phyloP scores from a whole-genome alignment of 2,113 vertebrate species.

The Alethe diademata region DNA sequence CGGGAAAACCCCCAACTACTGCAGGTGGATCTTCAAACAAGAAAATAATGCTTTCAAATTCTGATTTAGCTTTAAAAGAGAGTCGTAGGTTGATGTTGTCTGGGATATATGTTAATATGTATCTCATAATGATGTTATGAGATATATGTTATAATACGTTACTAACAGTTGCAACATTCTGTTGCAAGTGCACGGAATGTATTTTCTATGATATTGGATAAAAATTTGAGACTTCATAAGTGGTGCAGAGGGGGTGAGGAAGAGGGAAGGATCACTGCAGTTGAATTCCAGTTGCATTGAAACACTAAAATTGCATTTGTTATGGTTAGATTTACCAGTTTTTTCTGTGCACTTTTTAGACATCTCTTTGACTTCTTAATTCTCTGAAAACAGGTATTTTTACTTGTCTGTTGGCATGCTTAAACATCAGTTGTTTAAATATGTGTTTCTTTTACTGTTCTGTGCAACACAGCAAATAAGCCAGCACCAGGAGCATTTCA shows the following conservation, averaged over 20 bases:
- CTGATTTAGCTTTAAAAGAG: neutral
- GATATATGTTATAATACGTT: neutral
- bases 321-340: neutral
- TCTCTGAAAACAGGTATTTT: neutral
- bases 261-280: neutral
- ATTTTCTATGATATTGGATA: neutral
- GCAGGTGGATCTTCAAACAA: slow-evolving; percentile 78
- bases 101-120: neutral
- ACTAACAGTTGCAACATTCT: neutral
- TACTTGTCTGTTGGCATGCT: neutral
- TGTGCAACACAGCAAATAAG: slow-evolving; percentile 88
- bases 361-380: neutral
- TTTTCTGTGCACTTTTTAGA: neutral
- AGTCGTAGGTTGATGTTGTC: neutral
- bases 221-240: neutral
- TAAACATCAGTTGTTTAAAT: slow-evolving; percentile 3
- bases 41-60: neutral
- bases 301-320: neutral
- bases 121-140: no score
- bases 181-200: neutral
- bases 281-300: neutral
- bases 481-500: slow-evolving; percentile 94
- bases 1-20: slow-evolving; percentile 93
- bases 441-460: slow-evolving; percentile 33
- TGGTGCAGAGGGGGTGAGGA: neutral